Evolutionary conservation across 37 sponge, comb jelly and placozoan species (phyloP).

Genomic region (Theonella swinhoei): DNA sequence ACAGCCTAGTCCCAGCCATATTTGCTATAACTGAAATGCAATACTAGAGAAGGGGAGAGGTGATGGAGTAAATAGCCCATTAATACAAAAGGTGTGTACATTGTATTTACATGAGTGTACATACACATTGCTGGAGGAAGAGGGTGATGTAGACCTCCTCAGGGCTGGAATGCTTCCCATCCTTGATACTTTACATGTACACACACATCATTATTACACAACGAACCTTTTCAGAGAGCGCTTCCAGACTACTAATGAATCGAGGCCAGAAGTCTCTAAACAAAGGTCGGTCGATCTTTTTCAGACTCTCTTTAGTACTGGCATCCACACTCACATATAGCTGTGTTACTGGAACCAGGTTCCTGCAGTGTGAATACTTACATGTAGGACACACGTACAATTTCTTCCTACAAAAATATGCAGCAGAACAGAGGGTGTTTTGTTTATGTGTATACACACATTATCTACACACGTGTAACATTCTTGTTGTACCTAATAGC

Average conservation of each 20-base stretch:
- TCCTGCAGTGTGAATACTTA: conserved; percentile 22
- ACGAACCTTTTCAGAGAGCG: conserved; percentile 79
- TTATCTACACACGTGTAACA: not conserved
- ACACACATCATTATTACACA: too few species aligned
- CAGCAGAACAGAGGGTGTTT: not conserved
- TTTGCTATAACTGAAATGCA: too few species aligned
- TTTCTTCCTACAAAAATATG: not conserved
- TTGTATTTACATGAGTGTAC: too few species aligned
- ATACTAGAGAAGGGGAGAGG: too few species aligned
- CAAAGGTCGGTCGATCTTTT: conserved; percentile 93
- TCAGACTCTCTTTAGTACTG: conserved; percentile 89
- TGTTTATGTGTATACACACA: not conserved
- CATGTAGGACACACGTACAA: not conserved
- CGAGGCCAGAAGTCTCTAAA: conserved; percentile 95
- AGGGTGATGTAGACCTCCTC: not conserved
- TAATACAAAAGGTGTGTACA: too few species aligned
- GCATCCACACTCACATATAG: conserved; percentile 98
- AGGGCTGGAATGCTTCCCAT: too few species aligned
- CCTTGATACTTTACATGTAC: too few species aligned
- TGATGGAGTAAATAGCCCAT: too few species aligned
- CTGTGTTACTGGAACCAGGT: conserved; percentile 89
- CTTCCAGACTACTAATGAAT: conserved; percentile 79
- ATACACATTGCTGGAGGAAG: not conserved
- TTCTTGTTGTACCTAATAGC: conserved; percentile 74
- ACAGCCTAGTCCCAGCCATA: too few species aligned